Evolutionary conservation across 1,140 invertebrate genomes (phyloP).

Genomic region (Drosophila saltans): DNA sequence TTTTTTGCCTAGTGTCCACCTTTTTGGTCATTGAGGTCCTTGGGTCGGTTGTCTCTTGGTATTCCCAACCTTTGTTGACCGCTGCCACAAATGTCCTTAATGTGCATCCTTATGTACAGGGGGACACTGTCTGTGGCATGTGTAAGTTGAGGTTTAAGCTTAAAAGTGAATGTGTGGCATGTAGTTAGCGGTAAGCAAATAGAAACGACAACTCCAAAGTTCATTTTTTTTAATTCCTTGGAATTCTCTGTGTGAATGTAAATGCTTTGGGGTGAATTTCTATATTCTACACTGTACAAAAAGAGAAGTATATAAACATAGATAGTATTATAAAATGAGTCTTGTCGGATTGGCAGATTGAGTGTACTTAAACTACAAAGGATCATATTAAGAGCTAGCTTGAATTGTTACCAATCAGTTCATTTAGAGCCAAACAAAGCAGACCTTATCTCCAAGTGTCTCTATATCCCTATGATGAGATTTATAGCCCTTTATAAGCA

Average conservation of each 20-base stretch:
- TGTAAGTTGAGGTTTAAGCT: conserved; percentile 72
- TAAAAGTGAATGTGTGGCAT: conserved; percentile 33
- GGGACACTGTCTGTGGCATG: conserved; percentile 43
- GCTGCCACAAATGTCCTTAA: conserved; percentile 78
- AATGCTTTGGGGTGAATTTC: conserved; percentile 31
- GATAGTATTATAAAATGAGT: not conserved
- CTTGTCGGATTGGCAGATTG: no score
- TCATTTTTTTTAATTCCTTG: conserved; percentile 36
- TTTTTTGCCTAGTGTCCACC: conserved; percentile 67
- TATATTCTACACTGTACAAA: conserved; percentile 13
- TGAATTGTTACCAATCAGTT: no score
- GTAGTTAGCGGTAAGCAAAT: conserved; percentile 50
- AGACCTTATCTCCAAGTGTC: no score
- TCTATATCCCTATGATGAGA: no score
- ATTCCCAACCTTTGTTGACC: conserved; percentile 73
- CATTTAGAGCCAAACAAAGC: no score
- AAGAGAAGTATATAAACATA: not conserved
- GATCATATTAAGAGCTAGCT: no score
- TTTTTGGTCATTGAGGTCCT: conserved; percentile 63
- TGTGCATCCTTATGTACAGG: conserved; percentile 74
- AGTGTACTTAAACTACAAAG: no score
- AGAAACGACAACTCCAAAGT: conserved; percentile 38
- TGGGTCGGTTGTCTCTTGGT: conserved; percentile 36
- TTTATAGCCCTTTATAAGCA: no score
- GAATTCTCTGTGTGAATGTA: not conserved